Evolutionary conservation across 2,888 invertebrate genomes (phyloP), one percentile per base, ranked within the genome.

Genomic region (Lordiphosa andalusiaca): DNA sequence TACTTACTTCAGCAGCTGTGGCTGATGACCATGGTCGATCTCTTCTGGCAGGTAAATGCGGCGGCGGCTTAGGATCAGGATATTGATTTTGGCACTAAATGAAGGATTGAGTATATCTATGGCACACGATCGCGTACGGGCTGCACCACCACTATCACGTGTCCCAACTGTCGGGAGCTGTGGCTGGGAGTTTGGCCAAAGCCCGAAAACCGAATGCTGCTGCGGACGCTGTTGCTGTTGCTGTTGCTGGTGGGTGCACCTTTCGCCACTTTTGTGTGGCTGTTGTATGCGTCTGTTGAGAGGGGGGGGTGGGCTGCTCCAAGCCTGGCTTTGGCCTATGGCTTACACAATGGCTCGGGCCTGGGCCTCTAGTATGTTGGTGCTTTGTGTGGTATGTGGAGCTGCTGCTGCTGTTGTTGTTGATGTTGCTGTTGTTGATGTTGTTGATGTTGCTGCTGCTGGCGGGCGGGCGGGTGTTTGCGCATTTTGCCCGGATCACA

Each of bases 231-330:
- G 71, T 30, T 67, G 56, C 44, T 54, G 54, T 7, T 67, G 67
- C 1, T 68, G 72, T 19, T 71, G 68, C 44, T 84, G 83, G 85
- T 78, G 78, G 80, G 82, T 77, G 77, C 77, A 77, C 77, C 77
- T 77, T 84, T 77, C 77, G 77, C 77, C 84, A 84, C 82, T 84
- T 72, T 72, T 66, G 51, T 54, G 48, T 35, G 67, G 39, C 10
- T 61, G 63, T 38, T 69, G 69, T 12, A 61, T 68, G 53, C 13
- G 10, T 12, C 13, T 63, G 62, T 16, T 52, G 61, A 6, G 61
- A 44, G 61, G 52, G 49, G 59, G 19, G 19, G 3, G n/a, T n/a
- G n/a, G 3, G 19, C 19, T 19, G 63, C 64, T 63, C 25, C 25
- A 25, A 25, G 25, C 25, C 25, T 25, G 25, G 25, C 25, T 61